These are phyloP conservation scores for Halocynthia aurantium DNA, from an alignment of 23 tunicate genomes.

Conservation along the genomic window DNA sequence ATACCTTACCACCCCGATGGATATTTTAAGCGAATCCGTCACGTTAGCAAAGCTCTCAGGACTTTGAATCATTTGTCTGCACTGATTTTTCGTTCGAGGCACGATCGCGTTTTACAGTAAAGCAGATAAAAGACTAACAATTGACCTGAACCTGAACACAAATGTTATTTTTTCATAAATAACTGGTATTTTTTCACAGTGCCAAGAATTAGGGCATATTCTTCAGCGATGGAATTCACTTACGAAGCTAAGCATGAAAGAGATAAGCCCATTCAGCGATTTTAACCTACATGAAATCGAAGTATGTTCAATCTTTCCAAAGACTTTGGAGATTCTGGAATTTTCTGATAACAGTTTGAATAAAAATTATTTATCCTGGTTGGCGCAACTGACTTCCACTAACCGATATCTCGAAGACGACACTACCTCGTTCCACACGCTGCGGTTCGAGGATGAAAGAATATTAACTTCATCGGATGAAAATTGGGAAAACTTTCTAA, in stretches of 20 bases:
- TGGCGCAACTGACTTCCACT: not conserved
- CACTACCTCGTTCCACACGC: not conserved
- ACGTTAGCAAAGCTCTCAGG: constrained; percentile 11
- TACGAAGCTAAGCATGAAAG: constrained; percentile 12
- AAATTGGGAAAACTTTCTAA: not conserved
- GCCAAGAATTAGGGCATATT: not conserved
- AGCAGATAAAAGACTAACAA: constrained; percentile 11
- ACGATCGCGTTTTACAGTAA: constrained; percentile 1
- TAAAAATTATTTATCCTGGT: too few relatives aligned
- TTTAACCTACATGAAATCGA: not conserved
- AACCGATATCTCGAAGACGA: not conserved
- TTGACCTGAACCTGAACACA: not conserved
- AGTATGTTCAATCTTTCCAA: not conserved
- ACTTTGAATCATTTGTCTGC: constrained; percentile 17
- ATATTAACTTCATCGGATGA: not conserved
- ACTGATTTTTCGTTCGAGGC: constrained; percentile 19
- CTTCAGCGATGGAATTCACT: constrained; percentile 21
- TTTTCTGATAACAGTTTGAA: constrained; percentile 32
- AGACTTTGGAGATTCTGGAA: constrained; percentile 17
- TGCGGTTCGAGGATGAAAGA: constrained; percentile 22
- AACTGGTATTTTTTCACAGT: not conserved
- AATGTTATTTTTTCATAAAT: not conserved
- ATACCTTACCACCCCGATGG: constrained; percentile 21
- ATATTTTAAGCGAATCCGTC: constrained; percentile 1
- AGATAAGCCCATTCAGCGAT: constrained; percentile 21